Evolutionary conservation across 2,888 invertebrate genomes (phyloP), one percentile per base, ranked within the genome.

Genomic region (Ectobius pallidus): DNA sequence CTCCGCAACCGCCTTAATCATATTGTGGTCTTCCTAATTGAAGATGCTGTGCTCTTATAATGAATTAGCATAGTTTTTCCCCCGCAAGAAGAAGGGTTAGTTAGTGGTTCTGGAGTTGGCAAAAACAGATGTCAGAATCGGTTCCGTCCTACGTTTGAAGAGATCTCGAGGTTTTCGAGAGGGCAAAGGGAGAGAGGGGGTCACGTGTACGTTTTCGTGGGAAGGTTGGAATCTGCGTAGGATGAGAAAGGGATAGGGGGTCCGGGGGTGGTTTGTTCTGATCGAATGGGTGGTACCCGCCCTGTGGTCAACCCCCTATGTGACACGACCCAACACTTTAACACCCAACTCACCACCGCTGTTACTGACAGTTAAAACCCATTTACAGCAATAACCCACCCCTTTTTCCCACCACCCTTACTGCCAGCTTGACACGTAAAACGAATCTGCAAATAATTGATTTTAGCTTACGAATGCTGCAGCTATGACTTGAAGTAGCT

Each of bases 381-480:
- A 73, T 73, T 73, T 73, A 69, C 72, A 73, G 70, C 27, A 58
- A 46, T 58, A 58, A 58, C 58, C 32, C 32, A 32, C 58, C 58
- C 58, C 52, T 25, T 58, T 52, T 22, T 25, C 52, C 25, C 25
- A 52, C 52, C 14, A 30, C 71, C 71, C 69, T 30, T 14, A 18
- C 46, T 49, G 22, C 71, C 65, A 42, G 44, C 70, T 27, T 67
- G 73, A 73, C 73, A 71, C 71, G 73, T 42, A 55, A 73, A 73
- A 73, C 73, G 72, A 73, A 73, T 73, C 71, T 73, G 71, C 71
- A 69, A 67, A 67, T 71, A 70, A 71, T 73, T 73, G 72, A 73
- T 73, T 73, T 65, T 65, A 30, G 65, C 65, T 65, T 65, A 65
- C 58, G 58, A 58, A 58, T 46, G 46, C 46, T 46, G 46, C 18